These are phyloP conservation scores for Glandiceps talaboti DNA, from an alignment of 53 echinoderm and acorn worm species.

Conservation along the genomic window DNA sequence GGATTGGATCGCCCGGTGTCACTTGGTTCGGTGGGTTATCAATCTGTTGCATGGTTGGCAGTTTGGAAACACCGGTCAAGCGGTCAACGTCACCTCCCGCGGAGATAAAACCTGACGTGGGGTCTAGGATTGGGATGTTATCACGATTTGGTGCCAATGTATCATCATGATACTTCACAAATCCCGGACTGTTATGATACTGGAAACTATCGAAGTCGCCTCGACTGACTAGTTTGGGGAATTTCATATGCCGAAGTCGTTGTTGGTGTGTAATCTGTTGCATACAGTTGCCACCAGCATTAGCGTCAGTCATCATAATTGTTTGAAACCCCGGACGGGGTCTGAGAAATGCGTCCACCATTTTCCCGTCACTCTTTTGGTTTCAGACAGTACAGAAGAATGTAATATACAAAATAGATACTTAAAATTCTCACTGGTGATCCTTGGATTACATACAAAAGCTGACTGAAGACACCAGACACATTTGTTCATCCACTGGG, in stretches of 20 bases:
- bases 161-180: constrained; percentile 92
- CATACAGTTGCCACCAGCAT: constrained; percentile 78
- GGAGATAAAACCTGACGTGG: constrained; percentile 77
- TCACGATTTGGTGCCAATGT: constrained; percentile 76
- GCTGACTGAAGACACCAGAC: no score
- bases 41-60: constrained; percentile 63
- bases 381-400: no score
- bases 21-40: constrained; percentile 83
- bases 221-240: constrained; percentile 53
- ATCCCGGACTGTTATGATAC: constrained; percentile 35
- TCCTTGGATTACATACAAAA: no score
- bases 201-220: constrained; percentile 88
- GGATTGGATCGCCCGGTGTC: constrained; percentile 30
- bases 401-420: no score
- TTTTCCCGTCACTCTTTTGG: no score
- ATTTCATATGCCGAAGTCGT: constrained; percentile 63
- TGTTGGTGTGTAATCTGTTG: constrained; percentile 40
- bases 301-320: constrained; percentile 33
- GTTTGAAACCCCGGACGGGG: constrained; percentile 49
- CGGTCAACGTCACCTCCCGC: constrained; percentile 83
- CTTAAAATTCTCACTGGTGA: no score
- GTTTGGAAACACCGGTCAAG: constrained; percentile 46
- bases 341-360: constrained; percentile 59
- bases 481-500: no score
- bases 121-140: constrained; percentile 76